These are phyloP conservation scores for Marasmarcha lunaedactyla DNA, from an alignment of 2,888 invertebrate genomes.

Conservation along the genomic window DNA sequence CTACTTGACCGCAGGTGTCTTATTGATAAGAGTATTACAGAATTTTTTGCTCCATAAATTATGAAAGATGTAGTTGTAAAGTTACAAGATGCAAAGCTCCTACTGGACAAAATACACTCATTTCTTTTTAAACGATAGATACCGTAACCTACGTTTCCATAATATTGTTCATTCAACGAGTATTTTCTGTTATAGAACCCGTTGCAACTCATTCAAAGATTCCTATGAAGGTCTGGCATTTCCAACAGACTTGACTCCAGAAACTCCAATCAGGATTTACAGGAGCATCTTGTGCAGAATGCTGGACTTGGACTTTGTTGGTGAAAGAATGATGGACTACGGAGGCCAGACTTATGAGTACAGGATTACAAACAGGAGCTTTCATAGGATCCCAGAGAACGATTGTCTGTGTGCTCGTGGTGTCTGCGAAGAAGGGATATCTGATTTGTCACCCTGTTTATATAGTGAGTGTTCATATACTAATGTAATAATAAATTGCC, in stretches of 20 bases:
- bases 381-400: constrained; percentile 72
- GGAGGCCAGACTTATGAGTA: constrained; percentile 74
- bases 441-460: constrained; percentile 79
- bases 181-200: constrained; percentile 43
- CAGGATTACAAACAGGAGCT: constrained; percentile 70
- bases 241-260: constrained; percentile 68
- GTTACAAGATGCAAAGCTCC: too few relatives aligned
- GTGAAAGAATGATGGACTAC: constrained; percentile 21
- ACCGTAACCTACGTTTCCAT: too few relatives aligned
- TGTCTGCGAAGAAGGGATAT: constrained; percentile 69
- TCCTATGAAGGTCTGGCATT: constrained; percentile 80
- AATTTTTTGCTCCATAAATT: too few relatives aligned
- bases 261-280: constrained; percentile 71
- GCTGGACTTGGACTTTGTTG: constrained; percentile 49
- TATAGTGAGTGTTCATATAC: constrained; percentile 67
- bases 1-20: too few relatives aligned
- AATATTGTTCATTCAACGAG: too few relatives aligned
- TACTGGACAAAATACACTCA: too few relatives aligned
- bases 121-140: too few relatives aligned
- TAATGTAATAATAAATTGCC: neutral
- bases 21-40: too few relatives aligned
- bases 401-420: constrained; percentile 72
- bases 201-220: constrained; percentile 77
- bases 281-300: constrained; percentile 83
- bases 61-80: too few relatives aligned